phyloP scores from a whole-genome alignment of 2,797 vertebrate genomes.

The Syngnathus acus region DNA sequence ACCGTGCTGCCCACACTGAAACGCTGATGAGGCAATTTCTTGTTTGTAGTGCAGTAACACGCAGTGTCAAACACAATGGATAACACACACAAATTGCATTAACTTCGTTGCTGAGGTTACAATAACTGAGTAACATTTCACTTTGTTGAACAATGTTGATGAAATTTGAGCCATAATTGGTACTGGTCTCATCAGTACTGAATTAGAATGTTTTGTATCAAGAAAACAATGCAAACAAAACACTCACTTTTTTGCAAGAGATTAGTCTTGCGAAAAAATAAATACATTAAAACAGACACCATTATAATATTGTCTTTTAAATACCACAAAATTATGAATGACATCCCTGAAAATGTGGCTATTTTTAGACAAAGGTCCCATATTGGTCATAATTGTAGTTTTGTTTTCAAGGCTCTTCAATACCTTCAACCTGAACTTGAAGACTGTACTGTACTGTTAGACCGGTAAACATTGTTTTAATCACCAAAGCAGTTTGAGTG shows the following conservation, averaged over 20 bases:
- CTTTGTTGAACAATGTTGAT: neutral
- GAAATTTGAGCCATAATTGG: neutral
- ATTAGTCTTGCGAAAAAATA: neutral
- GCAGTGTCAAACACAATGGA: neutral
- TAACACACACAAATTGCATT: neutral
- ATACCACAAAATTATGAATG: slow-evolving; percentile 7
- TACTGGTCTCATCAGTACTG: neutral
- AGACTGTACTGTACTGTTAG: neutral
- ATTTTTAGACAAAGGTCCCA: slow-evolving; percentile 11
- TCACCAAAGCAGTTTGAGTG: slow-evolving; percentile 23
- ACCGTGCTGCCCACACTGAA: no score
- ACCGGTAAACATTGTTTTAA: neutral
- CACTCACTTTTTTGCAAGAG: neutral
- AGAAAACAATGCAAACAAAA: neutral
- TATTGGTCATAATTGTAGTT: slow-evolving; percentile 7
- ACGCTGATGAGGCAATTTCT: neutral
- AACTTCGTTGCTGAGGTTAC: neutral
- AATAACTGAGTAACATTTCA: neutral
- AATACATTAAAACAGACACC: slow-evolving; percentile 1
- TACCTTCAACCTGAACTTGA: neutral
- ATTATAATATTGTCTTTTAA: neutral
- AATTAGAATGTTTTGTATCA: neutral
- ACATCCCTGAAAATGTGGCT: slow-evolving; percentile 18
- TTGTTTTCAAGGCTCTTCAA: slow-evolving; percentile 20
- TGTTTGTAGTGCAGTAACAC: neutral